Base-by-base conservation (phyloP, 2,888 invertebrate species). In the Cyclophora albipunctata region DNA sequence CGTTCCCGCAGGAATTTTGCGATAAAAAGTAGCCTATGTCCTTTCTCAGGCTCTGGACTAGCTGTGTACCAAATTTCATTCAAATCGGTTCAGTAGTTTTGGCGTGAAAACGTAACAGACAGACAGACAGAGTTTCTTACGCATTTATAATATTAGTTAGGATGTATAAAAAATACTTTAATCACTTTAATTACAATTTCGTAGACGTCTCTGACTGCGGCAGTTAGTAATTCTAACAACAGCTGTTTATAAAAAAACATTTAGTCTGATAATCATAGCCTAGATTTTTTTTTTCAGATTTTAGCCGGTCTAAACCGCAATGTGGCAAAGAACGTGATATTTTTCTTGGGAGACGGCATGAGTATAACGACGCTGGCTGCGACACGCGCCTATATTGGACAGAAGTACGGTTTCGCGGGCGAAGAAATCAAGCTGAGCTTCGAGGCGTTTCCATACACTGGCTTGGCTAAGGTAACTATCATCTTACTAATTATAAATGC, bases 301-400 rank as follows among this genome's bases (percentile, higher is more conserved):
- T 52, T 66, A 5, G 49, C 67, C 3, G 59, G 67, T 0, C 59
- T 79, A 4, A 88, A 88, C 55, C 81, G 67, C 3, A 77, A 63
- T 7, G 58, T 66, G 4, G 88, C 88, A 0, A 87, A 84, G 65
- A 96, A 96, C 76, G 90, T 95, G 0, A 95, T 96, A 50, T 71
- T 96, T 52, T 96, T 96, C 68, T 83, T 97, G 20, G 96, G 96
- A 0, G 96, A 97, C 69, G 96, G 96, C 2, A 95, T 97, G 96
- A 95, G 95, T 34, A 88, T 96, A 47, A 90, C 95, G 0, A 96
- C 96, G 0, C 78, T 95, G 7, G 92, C 94, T 0, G 95, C 96
- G 0, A 91, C 95, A 0, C 90, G 96, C 58, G 92, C 92, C 0
- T 92, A 93, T 64, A 80, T 93, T 6, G 96, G 95, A 0, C 92